A percentile compares a stretch with the other conserved stretches of the same genome.
phyloP scores from a whole-genome alignment of 2,113 vertebrate genomes.

The Opisthocomus hoazin region DNA sequence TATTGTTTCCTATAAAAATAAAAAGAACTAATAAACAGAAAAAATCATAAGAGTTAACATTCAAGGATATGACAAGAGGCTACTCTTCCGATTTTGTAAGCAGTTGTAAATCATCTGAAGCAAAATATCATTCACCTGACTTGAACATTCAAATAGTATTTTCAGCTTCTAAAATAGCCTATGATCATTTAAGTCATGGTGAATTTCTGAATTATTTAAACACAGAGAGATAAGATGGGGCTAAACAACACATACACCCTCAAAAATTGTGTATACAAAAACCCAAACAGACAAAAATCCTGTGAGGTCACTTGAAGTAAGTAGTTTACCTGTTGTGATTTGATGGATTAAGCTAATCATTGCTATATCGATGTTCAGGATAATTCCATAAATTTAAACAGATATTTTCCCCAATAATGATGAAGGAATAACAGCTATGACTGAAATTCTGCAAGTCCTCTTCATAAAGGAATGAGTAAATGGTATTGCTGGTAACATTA shows the following conservation, averaged over 20 bases:
- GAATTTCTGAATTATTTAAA: not conserved
- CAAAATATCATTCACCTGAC: not conserved
- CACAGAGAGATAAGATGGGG: not conserved
- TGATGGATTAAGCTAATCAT: not conserved
- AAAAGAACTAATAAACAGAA: constrained; percentile 23
- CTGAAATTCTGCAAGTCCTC: not conserved
- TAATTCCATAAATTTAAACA: not conserved
- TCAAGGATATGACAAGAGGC: constrained; percentile 36
- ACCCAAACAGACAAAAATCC: not conserved
- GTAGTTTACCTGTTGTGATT: not conserved
- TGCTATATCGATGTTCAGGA: not conserved
- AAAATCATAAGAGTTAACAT: constrained; percentile 37
- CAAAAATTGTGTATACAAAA: not conserved
- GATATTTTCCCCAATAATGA: not conserved
- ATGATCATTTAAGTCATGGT: not conserved
- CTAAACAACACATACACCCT: not conserved
- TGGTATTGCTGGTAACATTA: not conserved
- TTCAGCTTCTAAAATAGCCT: not conserved
- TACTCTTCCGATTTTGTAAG: not conserved
- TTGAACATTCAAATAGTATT: not conserved
- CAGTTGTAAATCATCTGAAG: not conserved
- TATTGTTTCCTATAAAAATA: constrained; percentile 26
- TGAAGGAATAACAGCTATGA: not conserved
- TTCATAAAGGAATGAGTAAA: not conserved
- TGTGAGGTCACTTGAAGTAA: not conserved